Percentiles rank a stretch among this genome's conserved stretches.
Conservation (phyloP, 1,140 invertebrate species). For the Grapholita molesta region DNA sequence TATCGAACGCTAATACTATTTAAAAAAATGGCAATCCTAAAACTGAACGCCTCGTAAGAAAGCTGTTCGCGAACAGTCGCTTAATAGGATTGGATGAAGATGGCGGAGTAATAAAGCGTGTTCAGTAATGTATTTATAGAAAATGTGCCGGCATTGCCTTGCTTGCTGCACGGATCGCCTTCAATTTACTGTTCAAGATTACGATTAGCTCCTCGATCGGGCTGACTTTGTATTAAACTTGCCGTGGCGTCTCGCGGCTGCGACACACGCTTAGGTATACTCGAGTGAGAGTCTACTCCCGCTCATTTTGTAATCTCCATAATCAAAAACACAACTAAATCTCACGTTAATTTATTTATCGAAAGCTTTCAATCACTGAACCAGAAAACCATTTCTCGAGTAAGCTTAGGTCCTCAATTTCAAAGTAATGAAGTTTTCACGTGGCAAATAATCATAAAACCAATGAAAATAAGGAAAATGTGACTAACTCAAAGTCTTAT, state of each 20-base stretch:
- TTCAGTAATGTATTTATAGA: slow-evolving; percentile 72
- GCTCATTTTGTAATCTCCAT: neutral
- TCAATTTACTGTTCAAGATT: slow-evolving; percentile 56
- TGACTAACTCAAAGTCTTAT: neutral
- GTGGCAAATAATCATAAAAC: neutral
- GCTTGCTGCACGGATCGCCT: slow-evolving; percentile 50
- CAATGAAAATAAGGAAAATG: neutral
- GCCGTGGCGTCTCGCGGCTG: slow-evolving; percentile 4
- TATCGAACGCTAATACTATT: slow-evolving; percentile 72
- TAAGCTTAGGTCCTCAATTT: neutral
- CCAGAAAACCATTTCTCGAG: neutral
- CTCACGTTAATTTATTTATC: neutral
- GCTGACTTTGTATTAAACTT: slow-evolving; percentile 28
- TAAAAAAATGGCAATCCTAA: slow-evolving; percentile 69
- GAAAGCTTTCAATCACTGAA: neutral
- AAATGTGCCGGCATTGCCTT: slow-evolving; percentile 50
- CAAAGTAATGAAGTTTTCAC: neutral
- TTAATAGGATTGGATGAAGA: slow-evolving; percentile 75
- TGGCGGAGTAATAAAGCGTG: slow-evolving; percentile 73
- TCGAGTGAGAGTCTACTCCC: neutral
- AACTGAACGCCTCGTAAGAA: slow-evolving; percentile 48
- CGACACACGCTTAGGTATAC: neutral
- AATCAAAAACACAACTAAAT: neutral
- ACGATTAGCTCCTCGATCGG: slow-evolving; percentile 42
- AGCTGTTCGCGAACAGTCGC: slow-evolving; percentile 57